Evolutionary conservation across 2,113 vertebrate species (phyloP).

Genomic region (Lagopus muta): DNA sequence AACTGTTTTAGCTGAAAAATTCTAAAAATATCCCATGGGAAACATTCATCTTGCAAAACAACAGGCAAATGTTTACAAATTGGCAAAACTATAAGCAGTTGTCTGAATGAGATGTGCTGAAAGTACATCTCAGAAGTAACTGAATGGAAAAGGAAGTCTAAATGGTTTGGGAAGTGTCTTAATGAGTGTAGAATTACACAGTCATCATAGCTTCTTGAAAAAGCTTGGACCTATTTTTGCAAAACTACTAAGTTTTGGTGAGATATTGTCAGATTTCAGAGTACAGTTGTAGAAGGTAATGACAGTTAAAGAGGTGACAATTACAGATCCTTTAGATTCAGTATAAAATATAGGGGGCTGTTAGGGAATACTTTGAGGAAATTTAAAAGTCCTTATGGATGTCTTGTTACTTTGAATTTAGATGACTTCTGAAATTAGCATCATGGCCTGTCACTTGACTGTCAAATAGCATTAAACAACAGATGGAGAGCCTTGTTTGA

Average conservation of each 20-base stretch:
- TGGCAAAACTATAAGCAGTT: background rate
- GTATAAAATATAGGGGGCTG: background rate
- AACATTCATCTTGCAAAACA: background rate
- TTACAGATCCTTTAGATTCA: background rate
- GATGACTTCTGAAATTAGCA: background rate
- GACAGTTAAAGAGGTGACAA: background rate
- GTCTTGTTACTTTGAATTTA: background rate
- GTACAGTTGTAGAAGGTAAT: background rate
- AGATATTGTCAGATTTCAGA: background rate
- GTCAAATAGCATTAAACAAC: background rate
- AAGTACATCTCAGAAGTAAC: background rate
- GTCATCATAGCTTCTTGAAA: background rate
- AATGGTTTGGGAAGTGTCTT: background rate
- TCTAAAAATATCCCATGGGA: background rate
- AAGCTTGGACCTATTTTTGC: background rate
- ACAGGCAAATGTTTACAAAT: background rate
- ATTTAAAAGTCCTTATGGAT: background rate
- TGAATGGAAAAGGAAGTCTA: background rate
- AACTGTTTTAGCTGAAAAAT: background rate
- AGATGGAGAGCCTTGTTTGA: background rate
- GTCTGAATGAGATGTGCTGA: background rate
- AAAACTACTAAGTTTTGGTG: background rate
- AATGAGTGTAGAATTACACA: background rate
- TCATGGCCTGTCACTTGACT: background rate
- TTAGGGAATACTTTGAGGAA: background rate